A percentile compares a stretch with the other conserved stretches of the same genome.
These are phyloP conservation scores for Protobothrops flavoviridis DNA, from an alignment of 2,113 vertebrate species.

Conservation along the genomic window DNA sequence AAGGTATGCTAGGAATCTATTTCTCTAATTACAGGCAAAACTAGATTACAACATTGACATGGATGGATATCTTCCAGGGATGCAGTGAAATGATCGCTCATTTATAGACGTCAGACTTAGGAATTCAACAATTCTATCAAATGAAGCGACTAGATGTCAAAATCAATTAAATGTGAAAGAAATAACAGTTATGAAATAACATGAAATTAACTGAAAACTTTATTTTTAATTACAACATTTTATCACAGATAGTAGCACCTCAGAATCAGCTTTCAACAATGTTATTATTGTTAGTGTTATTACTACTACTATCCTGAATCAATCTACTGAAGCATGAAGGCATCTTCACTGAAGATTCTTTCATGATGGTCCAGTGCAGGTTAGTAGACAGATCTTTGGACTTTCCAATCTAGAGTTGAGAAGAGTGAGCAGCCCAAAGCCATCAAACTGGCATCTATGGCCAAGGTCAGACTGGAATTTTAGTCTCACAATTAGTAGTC, in stretches of 20 bases:
- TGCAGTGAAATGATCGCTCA: background rate
- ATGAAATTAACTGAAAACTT: background rate
- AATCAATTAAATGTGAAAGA: background rate
- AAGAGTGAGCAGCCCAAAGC: too few relatives aligned
- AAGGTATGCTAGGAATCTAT: slow-evolving; percentile 41
- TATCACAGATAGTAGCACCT: background rate
- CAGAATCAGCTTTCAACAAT: background rate
- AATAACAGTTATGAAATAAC: background rate
- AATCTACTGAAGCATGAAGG: background rate
- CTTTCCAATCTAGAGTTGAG: too few relatives aligned
- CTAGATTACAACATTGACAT: slow-evolving; percentile 38
- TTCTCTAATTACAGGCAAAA: slow-evolving; percentile 50
- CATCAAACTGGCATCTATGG: background rate
- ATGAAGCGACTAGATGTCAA: background rate
- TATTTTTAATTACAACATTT: background rate
- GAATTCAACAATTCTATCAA: background rate
- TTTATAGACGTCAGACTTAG: background rate
- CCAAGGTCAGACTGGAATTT: background rate
- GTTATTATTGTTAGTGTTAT: background rate
- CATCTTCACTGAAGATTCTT: background rate
- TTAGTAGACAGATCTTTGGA: background rate
- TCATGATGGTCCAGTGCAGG: background rate
- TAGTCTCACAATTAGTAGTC: background rate
- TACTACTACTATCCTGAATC: background rate
- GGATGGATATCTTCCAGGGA: background rate